Conservation (phyloP, 2,113 vertebrate genomes). For the Jaculus jaculus region DNA sequence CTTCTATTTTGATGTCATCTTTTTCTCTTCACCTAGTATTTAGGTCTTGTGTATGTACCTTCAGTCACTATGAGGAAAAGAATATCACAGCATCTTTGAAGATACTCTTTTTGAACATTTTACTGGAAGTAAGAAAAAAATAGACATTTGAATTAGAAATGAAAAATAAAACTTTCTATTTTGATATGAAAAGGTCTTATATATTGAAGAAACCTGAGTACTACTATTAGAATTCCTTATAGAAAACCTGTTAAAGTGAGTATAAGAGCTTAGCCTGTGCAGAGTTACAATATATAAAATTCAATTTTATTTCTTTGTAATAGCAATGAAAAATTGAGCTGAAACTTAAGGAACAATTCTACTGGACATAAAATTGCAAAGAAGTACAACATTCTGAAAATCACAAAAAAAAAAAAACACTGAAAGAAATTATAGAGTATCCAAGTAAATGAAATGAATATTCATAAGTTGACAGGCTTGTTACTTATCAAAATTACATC, state of each 20-base stretch:
- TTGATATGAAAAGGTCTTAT: background rate
- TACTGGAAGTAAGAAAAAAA: background rate
- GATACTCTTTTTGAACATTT: background rate
- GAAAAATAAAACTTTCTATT: background rate
- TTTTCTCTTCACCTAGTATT: no score
- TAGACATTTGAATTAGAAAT: background rate
- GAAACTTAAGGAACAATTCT: background rate
- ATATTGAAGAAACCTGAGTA: background rate
- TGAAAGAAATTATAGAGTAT: background rate
- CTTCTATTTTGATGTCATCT: no score
- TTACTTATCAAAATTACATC: background rate
- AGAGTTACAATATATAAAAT: background rate
- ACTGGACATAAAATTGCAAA: background rate
- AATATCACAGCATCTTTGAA: background rate
- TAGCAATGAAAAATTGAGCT: background rate
- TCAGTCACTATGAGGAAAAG: no score
- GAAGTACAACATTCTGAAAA: background rate
- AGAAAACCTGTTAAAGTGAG: background rate
- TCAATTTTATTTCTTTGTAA: background rate
- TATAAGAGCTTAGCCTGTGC: background rate
- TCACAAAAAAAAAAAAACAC: background rate
- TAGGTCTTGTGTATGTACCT: no score
- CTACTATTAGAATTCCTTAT: background rate
- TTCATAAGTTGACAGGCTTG: background rate
- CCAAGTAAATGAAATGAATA: background rate